A percentile compares a stretch with the other conserved stretches of the same genome.
Evolutionary conservation across 2,888 invertebrate species (phyloP).

Genomic region (Sinopyrophorus schimmeli): DNA sequence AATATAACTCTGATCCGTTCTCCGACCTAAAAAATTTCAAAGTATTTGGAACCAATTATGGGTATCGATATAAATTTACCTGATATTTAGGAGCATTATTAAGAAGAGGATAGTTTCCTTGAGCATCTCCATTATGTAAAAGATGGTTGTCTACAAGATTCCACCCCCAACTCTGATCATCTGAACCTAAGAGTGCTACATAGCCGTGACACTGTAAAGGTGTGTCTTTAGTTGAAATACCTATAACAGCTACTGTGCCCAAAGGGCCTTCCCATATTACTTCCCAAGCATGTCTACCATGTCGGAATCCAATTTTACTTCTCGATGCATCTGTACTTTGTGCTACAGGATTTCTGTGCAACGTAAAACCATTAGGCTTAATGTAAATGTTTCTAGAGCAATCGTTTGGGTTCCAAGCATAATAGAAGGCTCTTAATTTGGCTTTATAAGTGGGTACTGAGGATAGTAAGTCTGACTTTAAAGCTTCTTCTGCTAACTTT

Average conservation of each 20-base stretch:
- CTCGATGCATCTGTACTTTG: conserved; percentile 96
- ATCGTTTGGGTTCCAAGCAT: conserved; percentile 97
- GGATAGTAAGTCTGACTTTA: conserved; percentile 89
- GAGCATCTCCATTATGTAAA: conserved; percentile 93
- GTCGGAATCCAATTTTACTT: conserved; percentile 87
- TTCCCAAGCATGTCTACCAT: conserved; percentile 96
- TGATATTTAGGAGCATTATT: conserved; percentile 98
- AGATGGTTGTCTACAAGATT: conserved; percentile 97
- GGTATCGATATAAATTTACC: no score
- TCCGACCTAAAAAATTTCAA: conserved; percentile 81
- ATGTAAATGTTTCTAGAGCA: conserved; percentile 97
- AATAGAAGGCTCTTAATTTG: conserved; percentile 89
- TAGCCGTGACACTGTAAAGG: conserved; percentile 94
- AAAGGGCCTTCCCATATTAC: conserved; percentile 98
- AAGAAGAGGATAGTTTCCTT: conserved; percentile 89
- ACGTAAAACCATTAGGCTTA: conserved; percentile 94
- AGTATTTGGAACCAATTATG: conserved; percentile 10
- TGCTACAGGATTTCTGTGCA: conserved; percentile 97
- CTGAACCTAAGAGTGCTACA: conserved; percentile 90
- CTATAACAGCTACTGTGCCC: conserved; percentile 97
- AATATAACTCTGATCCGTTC: conserved; percentile 96
- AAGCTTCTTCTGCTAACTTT: conserved; percentile 81
- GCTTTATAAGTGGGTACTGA: conserved; percentile 90
- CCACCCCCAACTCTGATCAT: conserved; percentile 99
- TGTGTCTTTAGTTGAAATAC: conserved; percentile 92